phyloP scores from a whole-genome alignment of 2,888 invertebrate genomes.

The Pachycephus smyrnensis region DNA sequence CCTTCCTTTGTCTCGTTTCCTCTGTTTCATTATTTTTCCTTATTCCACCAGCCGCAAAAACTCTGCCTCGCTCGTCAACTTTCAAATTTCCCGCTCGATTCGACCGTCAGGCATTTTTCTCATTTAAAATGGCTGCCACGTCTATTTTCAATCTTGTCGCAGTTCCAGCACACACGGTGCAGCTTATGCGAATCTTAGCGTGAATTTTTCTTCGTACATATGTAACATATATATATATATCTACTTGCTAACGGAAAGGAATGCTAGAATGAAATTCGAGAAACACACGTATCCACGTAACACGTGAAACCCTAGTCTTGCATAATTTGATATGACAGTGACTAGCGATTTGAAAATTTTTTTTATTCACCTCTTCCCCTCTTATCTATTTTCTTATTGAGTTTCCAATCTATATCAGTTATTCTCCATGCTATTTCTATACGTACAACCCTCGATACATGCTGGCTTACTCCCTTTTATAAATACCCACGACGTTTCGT shows the following conservation, averaged over 20 bases:
- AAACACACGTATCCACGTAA: conserved; percentile 44
- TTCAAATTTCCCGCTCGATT: neutral
- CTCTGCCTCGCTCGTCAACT: neutral
- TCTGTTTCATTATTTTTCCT: neutral
- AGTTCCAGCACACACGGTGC: too few species aligned
- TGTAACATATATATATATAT: neutral
- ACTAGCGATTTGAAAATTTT: conserved; percentile 48
- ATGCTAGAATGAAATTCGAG: conserved; percentile 59
- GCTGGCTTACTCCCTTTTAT: neutral
- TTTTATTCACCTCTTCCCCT: conserved; percentile 11
- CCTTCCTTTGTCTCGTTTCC: conserved; percentile 12
- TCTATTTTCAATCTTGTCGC: neutral
- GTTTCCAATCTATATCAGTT: neutral
- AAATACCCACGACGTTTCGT: neutral
- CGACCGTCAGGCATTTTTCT: neutral
- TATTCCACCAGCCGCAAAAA: neutral
- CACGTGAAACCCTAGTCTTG: conserved; percentile 56
- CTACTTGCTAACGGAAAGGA: conserved; percentile 47
- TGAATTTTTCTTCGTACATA: neutral
- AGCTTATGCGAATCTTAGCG: neutral
- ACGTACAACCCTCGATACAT: neutral
- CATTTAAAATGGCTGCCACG: neutral
- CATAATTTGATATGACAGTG: conserved; percentile 62
- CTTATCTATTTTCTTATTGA: neutral
- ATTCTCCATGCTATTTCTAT: neutral